Evolutionary conservation across 2,113 vertebrate genomes (phyloP).

Genomic region (Suricata suricatta): DNA sequence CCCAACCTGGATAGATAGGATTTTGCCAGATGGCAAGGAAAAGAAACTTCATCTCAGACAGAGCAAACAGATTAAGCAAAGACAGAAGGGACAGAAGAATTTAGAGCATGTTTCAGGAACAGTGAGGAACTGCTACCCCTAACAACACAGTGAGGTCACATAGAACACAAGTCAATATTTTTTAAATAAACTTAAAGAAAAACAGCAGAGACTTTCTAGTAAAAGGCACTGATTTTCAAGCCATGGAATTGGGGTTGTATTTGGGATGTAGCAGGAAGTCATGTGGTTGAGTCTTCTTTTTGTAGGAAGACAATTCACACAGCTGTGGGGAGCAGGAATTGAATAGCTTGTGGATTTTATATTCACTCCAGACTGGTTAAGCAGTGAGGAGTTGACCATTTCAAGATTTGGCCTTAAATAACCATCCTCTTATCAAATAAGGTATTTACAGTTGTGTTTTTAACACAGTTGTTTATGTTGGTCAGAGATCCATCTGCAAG

Average conservation of each 20-base stretch:
- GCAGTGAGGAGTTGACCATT: not conserved
- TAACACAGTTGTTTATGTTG: not conserved
- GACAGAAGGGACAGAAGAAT: not conserved
- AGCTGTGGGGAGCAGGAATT: not conserved
- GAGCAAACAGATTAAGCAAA: rapidly evolving
- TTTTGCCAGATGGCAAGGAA: not conserved
- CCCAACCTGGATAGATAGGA: not conserved
- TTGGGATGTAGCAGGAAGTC: not conserved
- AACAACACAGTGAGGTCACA: not conserved
- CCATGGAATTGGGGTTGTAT: not conserved
- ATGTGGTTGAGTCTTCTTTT: not conserved
- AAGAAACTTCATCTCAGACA: not conserved
- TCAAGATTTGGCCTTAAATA: not conserved
- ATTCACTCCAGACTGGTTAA: not conserved
- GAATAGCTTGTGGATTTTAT: not conserved
- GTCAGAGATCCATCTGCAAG: not conserved
- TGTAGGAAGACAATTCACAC: not conserved
- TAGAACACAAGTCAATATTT: not conserved
- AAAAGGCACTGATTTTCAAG: not conserved
- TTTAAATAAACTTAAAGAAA: not conserved
- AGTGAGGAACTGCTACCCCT: not conserved
- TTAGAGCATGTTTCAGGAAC: not conserved
- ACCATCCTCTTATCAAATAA: not conserved
- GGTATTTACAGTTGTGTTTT: not conserved
- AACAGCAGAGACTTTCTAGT: not conserved